Percentiles rank a stretch among this genome's conserved stretches.
These are phyloP conservation scores for Hypomecis punctinalis DNA, from an alignment of 2,888 invertebrate species.

Conservation along the genomic window DNA sequence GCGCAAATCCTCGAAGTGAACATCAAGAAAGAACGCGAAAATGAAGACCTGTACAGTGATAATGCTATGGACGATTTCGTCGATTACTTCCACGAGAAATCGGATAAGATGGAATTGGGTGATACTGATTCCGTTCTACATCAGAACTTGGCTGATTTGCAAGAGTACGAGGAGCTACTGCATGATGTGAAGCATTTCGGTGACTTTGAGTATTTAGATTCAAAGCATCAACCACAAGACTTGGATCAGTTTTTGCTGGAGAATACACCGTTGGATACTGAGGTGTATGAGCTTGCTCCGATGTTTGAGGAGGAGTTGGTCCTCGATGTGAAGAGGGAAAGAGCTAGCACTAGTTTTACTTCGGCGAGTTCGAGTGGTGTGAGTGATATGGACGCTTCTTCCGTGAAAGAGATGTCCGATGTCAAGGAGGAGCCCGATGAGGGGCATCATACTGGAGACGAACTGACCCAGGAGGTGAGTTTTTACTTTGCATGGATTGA, in stretches of 20 bases:
- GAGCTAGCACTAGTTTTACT: slow-evolving; percentile 82
- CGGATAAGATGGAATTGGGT: slow-evolving; percentile 67
- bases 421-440: slow-evolving; percentile 78
- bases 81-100: slow-evolving; percentile 70
- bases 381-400: slow-evolving; percentile 77
- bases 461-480: slow-evolving; percentile 82
- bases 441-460: slow-evolving; percentile 78
- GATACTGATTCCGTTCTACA: slow-evolving; percentile 80
- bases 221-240: slow-evolving; percentile 72
- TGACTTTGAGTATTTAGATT: slow-evolving; percentile 74
- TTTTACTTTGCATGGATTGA: neutral
- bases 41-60: slow-evolving; percentile 73
- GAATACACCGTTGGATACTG: slow-evolving; percentile 74
- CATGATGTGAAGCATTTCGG: slow-evolving; percentile 69
- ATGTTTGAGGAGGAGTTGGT: slow-evolving; percentile 76
- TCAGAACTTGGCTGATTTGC: slow-evolving; percentile 85
- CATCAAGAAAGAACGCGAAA: slow-evolving; percentile 69
- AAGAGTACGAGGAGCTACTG: slow-evolving; percentile 79
- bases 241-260: slow-evolving; percentile 75
- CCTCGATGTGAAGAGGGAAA: slow-evolving; percentile 74
- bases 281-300: slow-evolving; percentile 71
- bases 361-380: slow-evolving; percentile 80
- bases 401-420: slow-evolving; percentile 64
- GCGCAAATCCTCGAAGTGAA: slow-evolving; percentile 54
- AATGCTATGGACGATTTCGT: slow-evolving; percentile 76